phyloP scores from a whole-genome alignment of 2,113 vertebrate species.

The Pontoporia blainvillei region DNA sequence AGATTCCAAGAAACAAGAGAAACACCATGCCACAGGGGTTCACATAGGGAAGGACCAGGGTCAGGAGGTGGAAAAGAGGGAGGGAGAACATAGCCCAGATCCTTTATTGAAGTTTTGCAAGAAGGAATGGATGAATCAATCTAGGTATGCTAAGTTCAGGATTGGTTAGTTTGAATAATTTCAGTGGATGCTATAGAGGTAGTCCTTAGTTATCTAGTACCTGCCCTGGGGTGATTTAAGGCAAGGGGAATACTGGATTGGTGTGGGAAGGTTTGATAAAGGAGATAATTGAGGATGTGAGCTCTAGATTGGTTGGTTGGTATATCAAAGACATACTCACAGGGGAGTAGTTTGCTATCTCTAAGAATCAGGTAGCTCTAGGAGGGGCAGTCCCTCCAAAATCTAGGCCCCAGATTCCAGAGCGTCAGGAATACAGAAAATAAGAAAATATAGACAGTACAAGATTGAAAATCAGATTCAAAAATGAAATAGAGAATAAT shows the following conservation, averaged over 20 bases:
- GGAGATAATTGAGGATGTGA: not conserved
- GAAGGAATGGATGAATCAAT: not conserved
- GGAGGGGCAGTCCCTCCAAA: not conserved
- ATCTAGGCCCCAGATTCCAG: not conserved
- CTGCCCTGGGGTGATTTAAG: not conserved
- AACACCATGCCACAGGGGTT: too few species aligned
- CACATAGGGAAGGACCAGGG: not conserved
- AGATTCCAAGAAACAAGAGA: not conserved
- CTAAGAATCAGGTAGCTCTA: not conserved
- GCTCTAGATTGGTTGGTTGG: not conserved
- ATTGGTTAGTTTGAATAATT: not conserved
- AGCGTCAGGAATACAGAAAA: not conserved
- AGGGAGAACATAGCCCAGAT: not conserved
- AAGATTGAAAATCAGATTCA: not conserved
- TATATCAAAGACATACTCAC: not conserved
- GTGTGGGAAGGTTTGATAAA: not conserved
- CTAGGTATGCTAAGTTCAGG: not conserved
- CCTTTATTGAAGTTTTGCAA: not conserved
- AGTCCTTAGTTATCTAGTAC: not conserved
- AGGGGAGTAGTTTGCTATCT: not conserved
- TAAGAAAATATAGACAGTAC: not conserved
- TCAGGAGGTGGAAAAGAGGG: not conserved
- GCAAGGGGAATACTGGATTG: not conserved
- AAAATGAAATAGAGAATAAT: not conserved
- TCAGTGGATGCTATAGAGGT: not conserved